These are phyloP conservation scores for Ophioninae sp. DNA, from an alignment of 2,888 invertebrate species.

Conservation along the genomic window DNA sequence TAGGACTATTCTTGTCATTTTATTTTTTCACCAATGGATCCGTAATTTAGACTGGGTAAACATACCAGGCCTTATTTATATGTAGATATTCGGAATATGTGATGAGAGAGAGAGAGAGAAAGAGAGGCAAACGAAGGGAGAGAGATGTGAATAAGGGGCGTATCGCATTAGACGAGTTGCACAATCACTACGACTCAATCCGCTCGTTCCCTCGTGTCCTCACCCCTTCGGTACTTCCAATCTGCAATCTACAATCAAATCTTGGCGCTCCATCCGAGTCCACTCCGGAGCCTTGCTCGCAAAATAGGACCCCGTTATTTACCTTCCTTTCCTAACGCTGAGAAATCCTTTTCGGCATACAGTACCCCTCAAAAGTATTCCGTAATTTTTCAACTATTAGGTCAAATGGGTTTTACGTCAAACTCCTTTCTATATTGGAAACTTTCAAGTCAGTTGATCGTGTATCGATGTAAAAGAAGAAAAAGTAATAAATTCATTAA, in stretches of 20 bases:
- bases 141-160: conserved; percentile 50
- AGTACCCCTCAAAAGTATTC: conserved; percentile 7
- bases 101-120: conserved; percentile 13
- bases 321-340: conserved; percentile 59
- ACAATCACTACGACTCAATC: conserved; percentile 63
- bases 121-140: background rate
- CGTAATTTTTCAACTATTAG: background rate
- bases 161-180: conserved; percentile 46
- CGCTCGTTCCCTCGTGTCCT: conserved; percentile 14
- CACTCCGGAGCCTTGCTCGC: conserved; percentile 64
- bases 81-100: conserved; percentile 29
- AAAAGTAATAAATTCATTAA: no score
- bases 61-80: conserved; percentile 26
- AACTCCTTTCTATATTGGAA: background rate
- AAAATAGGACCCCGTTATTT: conserved; percentile 71
- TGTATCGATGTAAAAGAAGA: no score
- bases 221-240: conserved; percentile 58
- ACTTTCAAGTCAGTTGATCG: background rate
- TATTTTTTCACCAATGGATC: conserved; percentile 12
- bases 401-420: background rate
- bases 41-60: conserved; percentile 25
- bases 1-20: conserved; percentile 31
- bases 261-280: conserved; percentile 70
- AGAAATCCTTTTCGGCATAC: conserved; percentile 3
- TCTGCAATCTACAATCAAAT: conserved; percentile 74